Percentiles rank a stretch among this genome's conserved stretches.
These are phyloP conservation scores for Thymelicus lineola DNA, from an alignment of 2,888 invertebrate species.

Conservation along the genomic window DNA sequence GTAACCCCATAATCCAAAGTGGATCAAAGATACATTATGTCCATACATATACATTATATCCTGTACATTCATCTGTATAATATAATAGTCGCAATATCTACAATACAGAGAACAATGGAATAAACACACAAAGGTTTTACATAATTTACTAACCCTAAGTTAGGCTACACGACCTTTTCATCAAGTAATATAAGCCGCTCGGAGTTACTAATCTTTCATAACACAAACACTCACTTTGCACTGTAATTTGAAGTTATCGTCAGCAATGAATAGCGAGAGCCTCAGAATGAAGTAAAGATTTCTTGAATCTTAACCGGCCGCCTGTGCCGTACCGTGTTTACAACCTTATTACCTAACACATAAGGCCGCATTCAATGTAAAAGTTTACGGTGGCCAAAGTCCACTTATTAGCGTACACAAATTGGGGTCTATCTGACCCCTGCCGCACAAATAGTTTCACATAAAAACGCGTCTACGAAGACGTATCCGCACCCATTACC, in stretches of 20 bases:
- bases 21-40: too few species aligned
- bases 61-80: too few species aligned
- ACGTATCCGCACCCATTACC: constrained; percentile 37
- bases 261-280: constrained; percentile 16
- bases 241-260: constrained; percentile 2
- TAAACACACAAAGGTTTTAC: too few species aligned
- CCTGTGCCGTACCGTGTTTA: neutral
- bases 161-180: neutral
- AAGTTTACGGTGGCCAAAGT: constrained; percentile 8
- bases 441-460: constrained; percentile 41
- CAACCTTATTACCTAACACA: neutral
- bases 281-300: constrained; percentile 3
- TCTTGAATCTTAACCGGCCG: constrained; percentile 1
- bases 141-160: neutral
- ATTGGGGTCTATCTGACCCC: constrained; percentile 40
- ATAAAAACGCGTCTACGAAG: constrained; percentile 40
- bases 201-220: neutral
- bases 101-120: too few species aligned
- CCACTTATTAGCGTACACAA: constrained; percentile 42
- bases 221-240: constrained; percentile 6
- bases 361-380: neutral
- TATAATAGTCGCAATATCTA: too few species aligned
- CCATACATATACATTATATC: too few species aligned
- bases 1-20: too few species aligned
- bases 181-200: neutral